Conservation (phyloP, 1,140 invertebrate species). For the Caerostris extrusa region DNA sequence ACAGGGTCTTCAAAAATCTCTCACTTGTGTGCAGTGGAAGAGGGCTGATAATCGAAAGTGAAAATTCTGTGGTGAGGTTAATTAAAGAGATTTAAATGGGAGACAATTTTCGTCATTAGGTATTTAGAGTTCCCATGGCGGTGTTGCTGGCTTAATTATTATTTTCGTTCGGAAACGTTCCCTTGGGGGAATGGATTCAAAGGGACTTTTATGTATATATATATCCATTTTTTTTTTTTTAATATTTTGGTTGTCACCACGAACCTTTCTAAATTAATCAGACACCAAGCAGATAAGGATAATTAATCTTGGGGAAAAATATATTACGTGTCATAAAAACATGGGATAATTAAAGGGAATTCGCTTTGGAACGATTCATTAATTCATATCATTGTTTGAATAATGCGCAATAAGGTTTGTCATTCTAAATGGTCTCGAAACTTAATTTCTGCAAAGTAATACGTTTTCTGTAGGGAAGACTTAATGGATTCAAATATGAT, state of each 20-base stretch:
- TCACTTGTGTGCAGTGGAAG: neutral
- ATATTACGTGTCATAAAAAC: constrained; percentile 25
- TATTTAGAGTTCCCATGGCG: neutral
- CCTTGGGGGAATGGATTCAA: neutral
- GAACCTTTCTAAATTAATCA: neutral
- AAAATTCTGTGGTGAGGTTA: constrained; percentile 14
- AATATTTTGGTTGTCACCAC: neutral
- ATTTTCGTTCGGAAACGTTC: neutral
- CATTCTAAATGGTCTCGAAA: neutral
- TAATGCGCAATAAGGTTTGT: neutral
- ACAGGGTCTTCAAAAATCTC: neutral
- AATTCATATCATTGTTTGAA: neutral
- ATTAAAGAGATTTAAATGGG: constrained; percentile 38
- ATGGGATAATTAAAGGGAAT: neutral
- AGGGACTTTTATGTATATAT: neutral
- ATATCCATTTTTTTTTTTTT: neutral
- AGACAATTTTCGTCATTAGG: constrained; percentile 33
- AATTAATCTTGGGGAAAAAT: neutral
- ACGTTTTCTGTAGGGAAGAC: neutral
- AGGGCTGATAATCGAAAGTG: constrained; percentile 9
- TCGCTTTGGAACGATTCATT: neutral
- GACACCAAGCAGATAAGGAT: neutral
- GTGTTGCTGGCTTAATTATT: neutral
- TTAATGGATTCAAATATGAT: neutral
- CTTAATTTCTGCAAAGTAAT: neutral